Evolutionary conservation across 2,113 vertebrate species (phyloP).

Genomic region (Smithornis capensis): DNA sequence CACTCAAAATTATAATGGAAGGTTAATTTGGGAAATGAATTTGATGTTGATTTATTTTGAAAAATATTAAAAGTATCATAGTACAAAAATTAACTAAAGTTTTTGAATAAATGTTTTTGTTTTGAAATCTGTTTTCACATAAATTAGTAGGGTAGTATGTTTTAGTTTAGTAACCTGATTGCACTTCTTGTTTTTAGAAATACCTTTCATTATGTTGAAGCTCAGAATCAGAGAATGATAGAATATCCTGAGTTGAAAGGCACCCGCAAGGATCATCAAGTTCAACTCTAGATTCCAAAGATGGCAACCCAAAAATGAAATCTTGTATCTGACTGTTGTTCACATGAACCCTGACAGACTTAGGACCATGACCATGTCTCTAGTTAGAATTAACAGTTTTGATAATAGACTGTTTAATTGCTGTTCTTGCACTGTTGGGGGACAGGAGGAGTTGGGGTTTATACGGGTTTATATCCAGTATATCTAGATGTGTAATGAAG

Average conservation of each 20-base stretch:
- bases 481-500: background rate
- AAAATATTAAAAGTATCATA: background rate
- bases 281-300: background rate
- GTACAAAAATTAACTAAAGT: background rate
- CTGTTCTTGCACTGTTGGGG: background rate
- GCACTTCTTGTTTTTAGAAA: accelerated
- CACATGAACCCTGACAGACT: background rate
- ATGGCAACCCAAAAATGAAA: background rate
- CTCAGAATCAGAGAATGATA: background rate
- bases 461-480: background rate
- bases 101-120: background rate
- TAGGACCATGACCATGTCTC: background rate
- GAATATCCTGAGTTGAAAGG: background rate
- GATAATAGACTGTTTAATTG: background rate
- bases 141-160: background rate
- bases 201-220: background rate
- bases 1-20: background rate
- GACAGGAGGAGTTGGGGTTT: accelerated
- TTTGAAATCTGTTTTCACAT: background rate
- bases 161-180: background rate
- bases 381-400: background rate
- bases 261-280: accelerated
- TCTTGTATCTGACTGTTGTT: accelerated
- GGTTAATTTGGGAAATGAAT: background rate
- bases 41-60: background rate